Evolutionary conservation across 2,888 invertebrate genomes (phyloP), one percentile per base, ranked within the genome.

Genomic region (Aspidiotus destructor): DNA sequence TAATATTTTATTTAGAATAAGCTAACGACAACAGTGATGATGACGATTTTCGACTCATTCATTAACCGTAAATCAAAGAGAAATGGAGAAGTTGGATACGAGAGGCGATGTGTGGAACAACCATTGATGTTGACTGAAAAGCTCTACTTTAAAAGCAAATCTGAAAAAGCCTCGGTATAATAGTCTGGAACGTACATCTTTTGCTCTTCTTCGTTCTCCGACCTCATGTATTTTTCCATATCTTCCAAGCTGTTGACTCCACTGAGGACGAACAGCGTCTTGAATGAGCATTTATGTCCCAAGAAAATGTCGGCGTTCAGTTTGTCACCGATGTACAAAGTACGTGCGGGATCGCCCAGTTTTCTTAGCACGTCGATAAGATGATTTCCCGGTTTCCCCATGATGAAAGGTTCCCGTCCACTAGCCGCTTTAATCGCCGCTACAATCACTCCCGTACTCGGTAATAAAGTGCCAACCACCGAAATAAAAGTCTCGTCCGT

Each of bases 301-400:
- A 98, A 81, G 67, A 89, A 81, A 71, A 98, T 95, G 76, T 98
- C 98, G 0, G 97, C 96, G 76, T 92, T 92, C 72, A 89, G 87
- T 73, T 92, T 92, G 78, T 95, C 94, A 40, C 94, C 95, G 76
- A 94, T 88, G 91, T 95, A 93, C 70, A 95, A 77, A 8, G 94
- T 93, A 73, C 89, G 84, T 55, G 83, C 80, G 0, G 95, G 89
- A 75, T 89, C 82, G 76, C 87, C 85, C 28, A 28, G 28, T 1
- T 28, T 28, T 13, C 84, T 79, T 58, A 88, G 77, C 71, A 83
- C 82, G 71, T 92, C 87, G 73, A 88, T 86, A 72, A 96, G 88
- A 74, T 86, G 87, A 3, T 84, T 81, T 77, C 88, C 86, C 0
- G 98, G 98, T 79, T 98, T 98, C 2, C 98, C 98, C 74, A 97